These are phyloP conservation scores for Dryoscopus gambensis DNA, from an alignment of 2,113 vertebrate genomes.

Conservation along the genomic window DNA sequence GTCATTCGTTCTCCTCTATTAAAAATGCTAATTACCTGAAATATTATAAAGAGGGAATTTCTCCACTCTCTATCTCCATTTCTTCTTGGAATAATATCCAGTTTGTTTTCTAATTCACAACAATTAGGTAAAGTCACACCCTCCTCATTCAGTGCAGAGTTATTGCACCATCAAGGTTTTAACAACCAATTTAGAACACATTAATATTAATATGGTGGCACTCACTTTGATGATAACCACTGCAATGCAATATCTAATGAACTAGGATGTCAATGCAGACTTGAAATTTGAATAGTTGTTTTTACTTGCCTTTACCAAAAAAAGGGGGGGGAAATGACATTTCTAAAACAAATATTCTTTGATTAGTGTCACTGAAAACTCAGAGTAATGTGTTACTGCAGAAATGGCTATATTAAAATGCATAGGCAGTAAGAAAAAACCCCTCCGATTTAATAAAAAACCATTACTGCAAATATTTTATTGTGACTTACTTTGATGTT, in stretches of 20 bases:
- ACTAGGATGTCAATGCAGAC: not conserved
- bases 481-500: not conserved
- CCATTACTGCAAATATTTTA: not conserved
- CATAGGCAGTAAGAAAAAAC: not conserved
- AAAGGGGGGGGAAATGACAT: not conserved
- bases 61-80: not conserved
- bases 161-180: not conserved
- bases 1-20: not conserved
- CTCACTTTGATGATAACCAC: not conserved
- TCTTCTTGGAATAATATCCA: not conserved
- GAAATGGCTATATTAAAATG: not conserved
- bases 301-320: not conserved
- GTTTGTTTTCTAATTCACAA: not conserved
- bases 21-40: not conserved
- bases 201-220: not conserved
- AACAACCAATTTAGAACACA: not conserved
- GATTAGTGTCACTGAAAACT: not conserved
- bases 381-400: not conserved
- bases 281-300: not conserved
- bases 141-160: not conserved
- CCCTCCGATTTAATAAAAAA: not conserved
- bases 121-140: not conserved
- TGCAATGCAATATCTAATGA: not conserved
- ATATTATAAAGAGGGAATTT: not conserved
- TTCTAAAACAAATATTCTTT: not conserved